Conservation (phyloP, 1,140 invertebrate genomes). For the Cepaea nemoralis region DNA sequence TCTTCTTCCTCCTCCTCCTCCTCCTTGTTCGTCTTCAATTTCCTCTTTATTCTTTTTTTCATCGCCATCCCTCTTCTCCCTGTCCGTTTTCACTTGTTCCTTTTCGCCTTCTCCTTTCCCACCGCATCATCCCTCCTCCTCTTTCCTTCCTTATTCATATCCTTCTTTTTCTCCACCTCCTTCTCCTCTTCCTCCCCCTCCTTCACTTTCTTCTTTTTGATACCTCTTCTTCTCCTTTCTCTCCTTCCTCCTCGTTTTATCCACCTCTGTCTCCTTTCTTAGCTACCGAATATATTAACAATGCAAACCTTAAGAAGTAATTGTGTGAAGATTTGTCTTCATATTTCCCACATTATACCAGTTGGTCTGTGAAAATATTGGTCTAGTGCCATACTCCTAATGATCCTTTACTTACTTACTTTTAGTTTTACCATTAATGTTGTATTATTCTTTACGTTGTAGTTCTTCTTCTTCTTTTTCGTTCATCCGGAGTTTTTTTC, state of each 20-base stretch:
- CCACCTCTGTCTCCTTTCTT: not conserved
- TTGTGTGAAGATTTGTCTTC: no score
- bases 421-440: no score
- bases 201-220: not conserved
- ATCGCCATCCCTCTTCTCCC: not conserved
- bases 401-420: no score
- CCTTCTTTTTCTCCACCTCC: not conserved
- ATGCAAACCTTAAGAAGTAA: no score
- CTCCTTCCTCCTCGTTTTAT: conserved; percentile 17
- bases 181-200: not conserved
- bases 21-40: not conserved
- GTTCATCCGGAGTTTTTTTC: no score
- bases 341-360: no score
- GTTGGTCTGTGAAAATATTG: no score
- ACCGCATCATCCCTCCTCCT: not conserved
- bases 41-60: not conserved
- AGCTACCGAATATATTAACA: no score
- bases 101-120: not conserved
- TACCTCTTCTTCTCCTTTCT: not conserved
- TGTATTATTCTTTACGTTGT: no score
- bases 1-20: not conserved
- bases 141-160: not conserved
- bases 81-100: not conserved
- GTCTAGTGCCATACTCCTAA: no score
- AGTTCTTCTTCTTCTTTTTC: no score